phyloP scores from a whole-genome alignment of 1,140 invertebrate genomes.

The Proales similis region DNA sequence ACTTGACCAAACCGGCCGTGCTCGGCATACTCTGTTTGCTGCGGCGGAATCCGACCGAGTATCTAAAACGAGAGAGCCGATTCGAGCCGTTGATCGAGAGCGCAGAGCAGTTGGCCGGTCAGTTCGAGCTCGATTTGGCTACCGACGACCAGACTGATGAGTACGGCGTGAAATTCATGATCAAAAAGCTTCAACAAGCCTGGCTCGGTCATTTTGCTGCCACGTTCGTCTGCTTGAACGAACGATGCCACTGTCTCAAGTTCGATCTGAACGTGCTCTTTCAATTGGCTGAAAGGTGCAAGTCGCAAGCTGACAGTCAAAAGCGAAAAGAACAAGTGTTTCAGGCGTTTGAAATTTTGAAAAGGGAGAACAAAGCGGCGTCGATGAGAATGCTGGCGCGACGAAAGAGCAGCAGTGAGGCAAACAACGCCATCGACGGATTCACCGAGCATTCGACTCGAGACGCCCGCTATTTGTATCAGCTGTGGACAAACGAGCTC shows the following conservation, averaged over 20 bases:
- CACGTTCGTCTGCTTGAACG: not conserved
- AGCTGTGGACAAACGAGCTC: constrained; percentile 17
- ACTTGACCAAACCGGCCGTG: constrained; percentile 9
- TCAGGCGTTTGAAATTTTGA: not conserved
- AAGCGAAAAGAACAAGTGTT: not conserved
- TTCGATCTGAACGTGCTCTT: not conserved
- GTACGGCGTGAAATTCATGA: not conserved
- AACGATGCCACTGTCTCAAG: not conserved
- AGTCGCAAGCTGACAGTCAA: not conserved
- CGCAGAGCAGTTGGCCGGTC: not conserved
- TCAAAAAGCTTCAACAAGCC: not conserved
- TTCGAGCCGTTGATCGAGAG: not conserved
- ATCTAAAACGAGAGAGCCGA: not conserved
- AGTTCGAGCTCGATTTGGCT: not conserved
- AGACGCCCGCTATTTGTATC: not conserved
- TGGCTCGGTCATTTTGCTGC: too few relatives aligned
- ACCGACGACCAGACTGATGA: constrained; percentile 2
- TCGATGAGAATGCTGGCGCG: not conserved
- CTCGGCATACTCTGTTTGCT: constrained; percentile 2
- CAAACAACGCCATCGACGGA: not conserved
- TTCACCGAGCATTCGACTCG: not conserved
- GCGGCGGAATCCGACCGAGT: not conserved
- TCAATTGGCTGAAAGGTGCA: not conserved
- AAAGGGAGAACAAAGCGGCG: not conserved
- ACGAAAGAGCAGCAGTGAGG: not conserved